Evolutionary conservation across 2,797 vertebrate genomes (phyloP).

Genomic region (Odontamblyopus rebecca): DNA sequence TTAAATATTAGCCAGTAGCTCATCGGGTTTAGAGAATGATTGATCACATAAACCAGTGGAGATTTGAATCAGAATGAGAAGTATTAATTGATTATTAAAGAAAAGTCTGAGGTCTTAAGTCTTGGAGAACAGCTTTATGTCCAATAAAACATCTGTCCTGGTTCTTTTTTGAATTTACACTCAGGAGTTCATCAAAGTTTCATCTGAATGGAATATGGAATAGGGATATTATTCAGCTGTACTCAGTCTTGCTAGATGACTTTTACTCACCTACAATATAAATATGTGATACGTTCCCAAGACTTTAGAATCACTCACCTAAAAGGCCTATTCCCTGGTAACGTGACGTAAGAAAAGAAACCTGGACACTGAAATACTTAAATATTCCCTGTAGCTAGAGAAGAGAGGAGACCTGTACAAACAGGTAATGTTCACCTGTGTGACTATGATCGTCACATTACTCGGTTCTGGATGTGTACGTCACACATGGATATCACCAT

Average conservation of each 20-base stretch:
- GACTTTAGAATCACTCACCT: not conserved
- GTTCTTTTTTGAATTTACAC: not conserved
- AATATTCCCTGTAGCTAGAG: not conserved
- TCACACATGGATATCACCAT: slow-evolving; percentile 53
- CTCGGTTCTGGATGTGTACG: slow-evolving; percentile 11
- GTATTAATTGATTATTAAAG: slow-evolving; percentile 9
- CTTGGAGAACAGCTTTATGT: not conserved
- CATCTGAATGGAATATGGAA: not conserved
- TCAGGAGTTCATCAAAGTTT: not conserved
- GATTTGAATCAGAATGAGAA: slow-evolving; percentile 12
- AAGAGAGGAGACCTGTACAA: slow-evolving; percentile 1
- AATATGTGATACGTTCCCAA: not conserved
- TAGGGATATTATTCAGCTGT: not conserved
- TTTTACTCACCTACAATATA: not conserved
- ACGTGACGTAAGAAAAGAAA: not conserved
- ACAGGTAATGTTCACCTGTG: slow-evolving; percentile 4
- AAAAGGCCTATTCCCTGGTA: not conserved
- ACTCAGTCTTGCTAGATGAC: not conserved
- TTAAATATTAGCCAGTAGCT: slow-evolving; percentile 22
- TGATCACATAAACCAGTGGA: slow-evolving; percentile 22
- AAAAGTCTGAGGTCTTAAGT: not conserved
- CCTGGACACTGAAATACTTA: not conserved
- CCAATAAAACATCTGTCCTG: not conserved
- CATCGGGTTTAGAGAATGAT: slow-evolving; percentile 30
- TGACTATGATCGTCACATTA: slow-evolving; percentile 29